Conservation (phyloP, 2,888 invertebrate species). For the Amaurobius ferox region DNA sequence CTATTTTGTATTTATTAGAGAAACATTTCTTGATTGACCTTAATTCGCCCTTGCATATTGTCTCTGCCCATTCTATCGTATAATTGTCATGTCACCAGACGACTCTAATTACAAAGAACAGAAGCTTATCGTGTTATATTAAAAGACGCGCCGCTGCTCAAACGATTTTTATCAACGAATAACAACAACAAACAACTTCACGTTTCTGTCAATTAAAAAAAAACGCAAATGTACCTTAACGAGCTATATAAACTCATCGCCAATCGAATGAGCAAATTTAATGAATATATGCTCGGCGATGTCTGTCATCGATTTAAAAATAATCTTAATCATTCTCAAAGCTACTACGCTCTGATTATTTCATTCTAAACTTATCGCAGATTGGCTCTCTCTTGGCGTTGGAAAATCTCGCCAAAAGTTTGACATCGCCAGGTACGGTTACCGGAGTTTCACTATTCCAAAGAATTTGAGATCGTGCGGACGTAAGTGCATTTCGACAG, state of each 20-base stretch:
- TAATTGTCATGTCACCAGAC: neutral
- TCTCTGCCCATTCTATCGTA: neutral
- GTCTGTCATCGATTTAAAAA: neutral
- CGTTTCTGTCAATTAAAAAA: neutral
- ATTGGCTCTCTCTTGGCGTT: neutral
- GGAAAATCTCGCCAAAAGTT: neutral
- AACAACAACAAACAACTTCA: neutral
- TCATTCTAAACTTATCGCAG: neutral
- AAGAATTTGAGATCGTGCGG: neutral
- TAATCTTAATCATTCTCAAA: neutral
- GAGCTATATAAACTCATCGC: neutral
- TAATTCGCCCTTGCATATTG: neutral
- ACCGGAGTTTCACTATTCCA: neutral
- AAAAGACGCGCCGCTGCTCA: neutral
- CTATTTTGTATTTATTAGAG: too few relatives aligned
- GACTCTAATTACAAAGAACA: neutral
- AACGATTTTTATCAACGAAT: neutral
- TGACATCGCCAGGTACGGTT: neutral
- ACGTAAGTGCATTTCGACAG: neutral
- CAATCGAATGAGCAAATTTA: neutral
- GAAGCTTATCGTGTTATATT: neutral
- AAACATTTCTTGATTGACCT: too few relatives aligned
- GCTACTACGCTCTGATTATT: conserved; percentile 12
- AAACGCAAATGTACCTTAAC: neutral
- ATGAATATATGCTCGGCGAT: neutral